phyloP scores from a whole-genome alignment of 2,797 vertebrate genomes.

The Chloroceryle amazona region DNA sequence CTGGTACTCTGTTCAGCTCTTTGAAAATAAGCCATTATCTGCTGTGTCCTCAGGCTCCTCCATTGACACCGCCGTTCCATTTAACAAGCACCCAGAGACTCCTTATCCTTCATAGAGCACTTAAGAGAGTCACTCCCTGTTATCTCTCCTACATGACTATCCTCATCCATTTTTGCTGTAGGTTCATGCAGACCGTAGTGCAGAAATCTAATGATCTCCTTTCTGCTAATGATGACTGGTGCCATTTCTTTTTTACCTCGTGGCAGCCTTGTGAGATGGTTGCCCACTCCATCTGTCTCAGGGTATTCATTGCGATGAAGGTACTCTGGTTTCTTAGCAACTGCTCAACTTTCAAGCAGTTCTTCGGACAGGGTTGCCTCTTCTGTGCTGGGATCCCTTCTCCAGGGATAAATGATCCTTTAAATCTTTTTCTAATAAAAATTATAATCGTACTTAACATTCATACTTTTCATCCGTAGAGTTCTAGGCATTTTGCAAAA shows the following conservation, averaged over 20 bases:
- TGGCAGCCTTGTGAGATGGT: conserved; percentile 52
- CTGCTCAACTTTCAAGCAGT: conserved; percentile 27
- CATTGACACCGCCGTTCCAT: neutral
- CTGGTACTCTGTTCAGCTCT: conserved; percentile 48
- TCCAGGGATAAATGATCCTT: neutral
- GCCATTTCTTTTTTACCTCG: neutral
- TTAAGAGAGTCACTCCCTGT: conserved; percentile 46
- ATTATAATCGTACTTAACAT: neutral
- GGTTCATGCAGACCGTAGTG: neutral
- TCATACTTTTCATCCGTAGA: neutral
- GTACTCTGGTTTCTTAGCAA: conserved; percentile 39
- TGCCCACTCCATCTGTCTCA: neutral
- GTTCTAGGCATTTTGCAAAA: conserved; percentile 12
- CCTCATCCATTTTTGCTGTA: conserved; percentile 20
- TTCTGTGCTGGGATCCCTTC: conserved; percentile 27
- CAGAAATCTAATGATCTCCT: conserved; percentile 60
- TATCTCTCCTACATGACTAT: conserved; percentile 40
- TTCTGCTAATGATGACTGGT: conserved; percentile 47
- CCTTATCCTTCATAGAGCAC: conserved; percentile 62
- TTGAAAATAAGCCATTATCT: conserved; percentile 69
- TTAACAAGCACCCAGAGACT: conserved; percentile 72
- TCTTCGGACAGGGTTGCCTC: neutral
- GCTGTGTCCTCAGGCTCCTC: conserved; percentile 54
- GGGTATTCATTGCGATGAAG: neutral
- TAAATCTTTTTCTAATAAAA: conserved; percentile 6